phyloP scores from a whole-genome alignment of 2,113 vertebrate species.

The Mesembrinibis cayennensis region DNA sequence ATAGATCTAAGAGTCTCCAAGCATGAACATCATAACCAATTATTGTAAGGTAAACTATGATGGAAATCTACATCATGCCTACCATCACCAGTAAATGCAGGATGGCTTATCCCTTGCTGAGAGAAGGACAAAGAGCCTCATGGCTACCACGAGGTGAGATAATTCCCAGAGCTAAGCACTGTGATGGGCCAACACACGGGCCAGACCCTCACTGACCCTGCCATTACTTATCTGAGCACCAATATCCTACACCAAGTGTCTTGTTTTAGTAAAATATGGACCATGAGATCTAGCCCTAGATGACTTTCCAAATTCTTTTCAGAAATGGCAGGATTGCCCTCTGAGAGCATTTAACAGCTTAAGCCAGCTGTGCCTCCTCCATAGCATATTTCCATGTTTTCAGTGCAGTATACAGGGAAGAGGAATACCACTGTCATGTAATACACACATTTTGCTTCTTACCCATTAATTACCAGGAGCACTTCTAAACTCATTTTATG shows the following conservation, averaged over 20 bases:
- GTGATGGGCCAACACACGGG: rapidly evolving
- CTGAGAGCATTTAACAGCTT: not conserved
- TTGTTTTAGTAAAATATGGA: not conserved
- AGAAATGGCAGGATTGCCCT: not conserved
- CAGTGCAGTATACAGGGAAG: not conserved
- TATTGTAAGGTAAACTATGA: not conserved
- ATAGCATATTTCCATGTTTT: not conserved
- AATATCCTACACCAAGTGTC: not conserved
- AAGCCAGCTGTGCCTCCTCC: not conserved
- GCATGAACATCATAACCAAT: not conserved
- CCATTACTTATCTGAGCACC: not conserved
- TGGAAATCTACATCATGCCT: not conserved
- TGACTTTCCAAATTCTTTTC: not conserved
- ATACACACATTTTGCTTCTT: not conserved
- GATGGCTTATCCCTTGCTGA: not conserved
- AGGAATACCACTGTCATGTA: not conserved
- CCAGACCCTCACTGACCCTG: not conserved
- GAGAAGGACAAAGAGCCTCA: not conserved
- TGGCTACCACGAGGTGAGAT: not conserved
- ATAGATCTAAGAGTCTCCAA: not conserved
- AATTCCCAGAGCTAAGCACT: not conserved
- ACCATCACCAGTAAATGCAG: not conserved
- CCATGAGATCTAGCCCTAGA: not conserved
- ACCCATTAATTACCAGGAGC: not conserved
- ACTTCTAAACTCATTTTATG: not conserved